Percentiles rank a stretch among this genome's conserved stretches.
Conservation (phyloP, 2,113 vertebrate species). For the Sapayoa aenigma region DNA sequence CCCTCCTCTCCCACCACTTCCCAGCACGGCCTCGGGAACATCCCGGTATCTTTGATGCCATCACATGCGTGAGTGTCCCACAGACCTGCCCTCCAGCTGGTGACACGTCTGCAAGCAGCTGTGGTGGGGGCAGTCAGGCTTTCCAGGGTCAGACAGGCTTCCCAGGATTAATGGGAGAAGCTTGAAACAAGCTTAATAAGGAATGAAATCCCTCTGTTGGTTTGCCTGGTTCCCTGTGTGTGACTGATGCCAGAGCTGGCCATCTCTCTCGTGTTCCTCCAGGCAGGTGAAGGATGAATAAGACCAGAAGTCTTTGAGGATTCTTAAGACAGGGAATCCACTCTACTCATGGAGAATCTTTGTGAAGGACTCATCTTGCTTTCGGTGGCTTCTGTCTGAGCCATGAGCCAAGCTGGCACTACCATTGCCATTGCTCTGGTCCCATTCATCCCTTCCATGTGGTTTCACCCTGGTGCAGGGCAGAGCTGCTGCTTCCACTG, state of each 20-base stretch:
- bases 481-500: neutral
- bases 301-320: neutral
- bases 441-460: neutral
- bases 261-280: neutral
- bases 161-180: neutral
- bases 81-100: neutral
- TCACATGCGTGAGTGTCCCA: rapidly evolving
- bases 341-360: neutral
- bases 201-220: neutral
- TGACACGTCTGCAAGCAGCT: neutral
- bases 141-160: neutral
- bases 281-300: neutral
- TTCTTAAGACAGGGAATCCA: neutral
- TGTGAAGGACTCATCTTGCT: neutral
- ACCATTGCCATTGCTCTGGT: neutral
- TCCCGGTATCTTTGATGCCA: neutral
- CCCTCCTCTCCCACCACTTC: neutral
- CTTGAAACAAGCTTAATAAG: neutral
- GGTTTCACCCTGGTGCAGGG: neutral
- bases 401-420: neutral
- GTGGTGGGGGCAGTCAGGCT: neutral
- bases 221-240: neutral
- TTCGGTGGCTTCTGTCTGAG: neutral
- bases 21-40: neutral
- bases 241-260: neutral